Percentiles rank a stretch among this genome's conserved stretches.
Conservation (phyloP, 2,113 vertebrate species). For the Phalacrocorax pelagicus region DNA sequence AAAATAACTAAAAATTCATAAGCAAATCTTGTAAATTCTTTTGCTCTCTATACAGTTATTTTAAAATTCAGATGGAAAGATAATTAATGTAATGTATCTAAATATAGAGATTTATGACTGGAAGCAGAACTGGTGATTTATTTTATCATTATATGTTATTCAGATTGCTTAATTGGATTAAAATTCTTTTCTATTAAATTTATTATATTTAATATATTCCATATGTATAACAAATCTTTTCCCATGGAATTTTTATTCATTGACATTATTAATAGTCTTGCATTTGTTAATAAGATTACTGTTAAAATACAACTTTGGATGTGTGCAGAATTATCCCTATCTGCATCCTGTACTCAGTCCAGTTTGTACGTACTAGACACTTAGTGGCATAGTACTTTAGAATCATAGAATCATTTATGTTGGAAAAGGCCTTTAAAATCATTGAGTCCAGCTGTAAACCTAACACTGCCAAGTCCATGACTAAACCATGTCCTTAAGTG, state of each 20-base stretch:
- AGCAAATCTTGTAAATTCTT: not conserved
- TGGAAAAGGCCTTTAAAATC: not conserved
- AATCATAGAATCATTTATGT: not conserved
- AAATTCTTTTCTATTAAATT: not conserved
- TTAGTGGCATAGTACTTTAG: not conserved
- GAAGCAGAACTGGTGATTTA: not conserved
- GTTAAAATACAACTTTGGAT: not conserved
- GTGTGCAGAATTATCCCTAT: not conserved
- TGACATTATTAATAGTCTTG: not conserved
- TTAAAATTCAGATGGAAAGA: slow-evolving; percentile 1
- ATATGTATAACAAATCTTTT: not conserved
- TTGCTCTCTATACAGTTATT: not conserved
- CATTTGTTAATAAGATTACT: not conserved
- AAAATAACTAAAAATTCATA: slow-evolving; percentile 18
- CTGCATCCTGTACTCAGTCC: not conserved
- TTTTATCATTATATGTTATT: not conserved
- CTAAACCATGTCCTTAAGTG: not conserved
- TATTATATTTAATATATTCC: not conserved
- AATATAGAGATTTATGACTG: not conserved
- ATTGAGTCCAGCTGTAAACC: not conserved
- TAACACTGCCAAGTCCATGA: not conserved
- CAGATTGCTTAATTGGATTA: not conserved
- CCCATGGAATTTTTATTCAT: not conserved
- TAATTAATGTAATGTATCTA: not conserved
- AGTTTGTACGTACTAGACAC: not conserved